phyloP scores from a whole-genome alignment of 1,140 invertebrate species.

The Holotrichia oblita region DNA sequence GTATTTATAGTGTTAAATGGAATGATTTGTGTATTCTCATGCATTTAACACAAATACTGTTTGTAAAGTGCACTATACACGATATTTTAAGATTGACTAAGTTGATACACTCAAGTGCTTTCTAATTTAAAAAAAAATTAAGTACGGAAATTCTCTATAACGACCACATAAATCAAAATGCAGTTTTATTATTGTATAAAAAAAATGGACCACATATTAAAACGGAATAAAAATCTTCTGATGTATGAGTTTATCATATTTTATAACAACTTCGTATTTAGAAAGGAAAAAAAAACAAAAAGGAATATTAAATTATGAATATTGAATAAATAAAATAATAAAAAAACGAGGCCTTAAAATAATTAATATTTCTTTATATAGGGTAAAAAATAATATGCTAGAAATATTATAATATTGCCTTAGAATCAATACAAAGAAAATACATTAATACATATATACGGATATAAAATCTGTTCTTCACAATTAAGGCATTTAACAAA shows the following conservation, averaged over 20 bases:
- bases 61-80: too few relatives aligned
- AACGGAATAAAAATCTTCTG: background rate
- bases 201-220: slow-evolving; percentile 19
- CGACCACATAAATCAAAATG: too few relatives aligned
- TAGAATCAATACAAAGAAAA: slow-evolving; percentile 26
- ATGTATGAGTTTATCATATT: slow-evolving; percentile 1
- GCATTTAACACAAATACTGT: too few relatives aligned
- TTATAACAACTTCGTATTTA: background rate
- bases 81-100: too few relatives aligned
- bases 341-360: slow-evolving; percentile 29
- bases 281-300: too few relatives aligned
- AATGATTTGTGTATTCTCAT: too few relatives aligned
- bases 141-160: too few relatives aligned
- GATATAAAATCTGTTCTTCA: background rate
- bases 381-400: background rate
- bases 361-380: slow-evolving; percentile 23
- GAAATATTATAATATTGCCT: slow-evolving; percentile 26
- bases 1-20: too few relatives aligned
- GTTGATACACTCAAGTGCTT: too few relatives aligned
- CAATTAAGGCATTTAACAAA: background rate
- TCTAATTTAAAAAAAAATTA: too few relatives aligned
- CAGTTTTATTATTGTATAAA: background rate
- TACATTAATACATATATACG: background rate
- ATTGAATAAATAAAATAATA: slow-evolving; percentile 8
- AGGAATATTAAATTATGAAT: background rate